Base-by-base conservation (phyloP, 2,797 vertebrate species). In the Pitangus sulphuratus region DNA sequence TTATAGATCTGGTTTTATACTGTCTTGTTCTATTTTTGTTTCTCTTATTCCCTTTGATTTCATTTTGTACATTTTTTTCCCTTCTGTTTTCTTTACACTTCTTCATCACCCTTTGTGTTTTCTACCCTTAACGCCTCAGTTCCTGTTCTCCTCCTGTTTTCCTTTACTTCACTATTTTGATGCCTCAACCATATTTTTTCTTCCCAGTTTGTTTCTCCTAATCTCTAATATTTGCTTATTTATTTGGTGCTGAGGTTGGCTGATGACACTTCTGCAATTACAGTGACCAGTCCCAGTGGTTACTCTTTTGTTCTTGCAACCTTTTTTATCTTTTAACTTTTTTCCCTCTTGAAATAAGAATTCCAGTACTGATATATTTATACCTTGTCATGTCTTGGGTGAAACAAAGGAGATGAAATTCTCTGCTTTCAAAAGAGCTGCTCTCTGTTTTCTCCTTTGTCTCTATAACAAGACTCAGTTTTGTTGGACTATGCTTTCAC, bases 201-300 rank as follows among this genome's bases (percentile, higher is more conserved):
- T 70, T 56, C 15, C 9, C 0, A 0, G 1, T 75, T 91, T 0
- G 0, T 24, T 82, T 90, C 28, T 77, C 21, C 47, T 88, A 26
- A 31, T 39, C 9, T 4, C 2, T 57, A 68, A 24, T 45, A 15
- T 61, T 86, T 89, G 3, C 60, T 75, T 66, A 35, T 69, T 89
- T 74, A 57, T 84, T 64, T 62, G 15, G 8, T 62, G 11, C 8
- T 77, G 13, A 89, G 4, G 8, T 54, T 89, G 76, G 16, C 30
- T 84, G 69, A 56, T 75, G 61, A 60, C 12, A 33, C 30, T 80
- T 77, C 64, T 68, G 24, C 37, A 80, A 87, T 42, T 39, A 84
- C 3, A 69, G 3, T 4, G 21, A 57, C 8, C 4, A 30, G 8
- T 74, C 13, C 17, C 28, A 85, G 68, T 12, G 77, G 18, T 40